These are phyloP conservation scores for Carassius gibelio DNA, from an alignment of 2,113 vertebrate genomes.

Conservation along the genomic window DNA sequence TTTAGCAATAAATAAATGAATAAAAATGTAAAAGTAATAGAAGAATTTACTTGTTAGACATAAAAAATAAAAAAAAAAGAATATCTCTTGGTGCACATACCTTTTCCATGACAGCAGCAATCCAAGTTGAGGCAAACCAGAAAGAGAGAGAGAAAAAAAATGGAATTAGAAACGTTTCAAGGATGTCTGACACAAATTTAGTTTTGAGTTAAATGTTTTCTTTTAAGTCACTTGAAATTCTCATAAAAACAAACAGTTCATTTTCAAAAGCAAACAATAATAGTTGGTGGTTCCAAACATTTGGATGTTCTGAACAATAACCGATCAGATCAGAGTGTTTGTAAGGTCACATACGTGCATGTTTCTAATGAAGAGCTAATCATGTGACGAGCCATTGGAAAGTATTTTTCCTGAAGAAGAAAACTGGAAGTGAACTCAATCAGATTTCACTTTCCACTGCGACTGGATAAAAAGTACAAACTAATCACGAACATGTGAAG, in stretches of 20 bases:
- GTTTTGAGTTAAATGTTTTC: background rate
- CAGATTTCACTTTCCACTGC: background rate
- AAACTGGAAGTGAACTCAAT: background rate
- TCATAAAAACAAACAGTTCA: background rate
- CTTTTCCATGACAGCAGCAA: slow-evolving; percentile 47
- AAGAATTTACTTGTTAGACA: background rate
- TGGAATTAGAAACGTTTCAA: slow-evolving; percentile 43
- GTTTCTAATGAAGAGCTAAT: slow-evolving; percentile 2
- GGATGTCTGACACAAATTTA: background rate
- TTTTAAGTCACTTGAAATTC: background rate
- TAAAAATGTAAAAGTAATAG: background rate
- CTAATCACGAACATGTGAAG: background rate
- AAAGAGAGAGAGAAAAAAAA: background rate
- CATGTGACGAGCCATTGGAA: background rate
- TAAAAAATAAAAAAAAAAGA: background rate
- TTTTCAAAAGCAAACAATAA: background rate
- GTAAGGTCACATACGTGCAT: background rate
- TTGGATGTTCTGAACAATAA: background rate
- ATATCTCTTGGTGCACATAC: slow-evolving; percentile 34
- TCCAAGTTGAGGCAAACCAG: slow-evolving; percentile 35
- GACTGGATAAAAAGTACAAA: background rate
- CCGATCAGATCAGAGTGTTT: background rate
- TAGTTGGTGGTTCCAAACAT: background rate
- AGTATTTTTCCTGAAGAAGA: background rate
- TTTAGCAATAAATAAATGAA: background rate